These are phyloP conservation scores for Lasioglossum leucozonium DNA, from an alignment of 2,888 invertebrate genomes.

Conservation along the genomic window DNA sequence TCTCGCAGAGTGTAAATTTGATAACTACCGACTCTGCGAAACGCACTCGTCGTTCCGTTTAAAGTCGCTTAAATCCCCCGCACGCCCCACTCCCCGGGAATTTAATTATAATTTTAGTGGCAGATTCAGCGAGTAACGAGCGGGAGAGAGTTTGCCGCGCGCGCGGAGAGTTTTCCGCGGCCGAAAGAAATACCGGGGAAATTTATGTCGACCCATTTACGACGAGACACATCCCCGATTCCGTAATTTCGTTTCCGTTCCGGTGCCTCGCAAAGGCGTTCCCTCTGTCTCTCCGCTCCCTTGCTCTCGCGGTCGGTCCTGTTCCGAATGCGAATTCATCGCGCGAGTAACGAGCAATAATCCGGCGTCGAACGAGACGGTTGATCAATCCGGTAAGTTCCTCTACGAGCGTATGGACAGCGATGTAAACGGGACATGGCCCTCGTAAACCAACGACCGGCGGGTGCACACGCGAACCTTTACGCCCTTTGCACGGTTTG, in stretches of 20 bases:
- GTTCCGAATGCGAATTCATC: background rate
- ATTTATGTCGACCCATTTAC: slow-evolving; percentile 15
- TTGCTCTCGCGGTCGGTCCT: background rate
- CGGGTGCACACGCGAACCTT: slow-evolving; percentile 39
- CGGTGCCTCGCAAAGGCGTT: background rate
- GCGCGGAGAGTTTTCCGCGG: slow-evolving; percentile 20
- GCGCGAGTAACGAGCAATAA: slow-evolving; percentile 13
- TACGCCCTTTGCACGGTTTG: slow-evolving; percentile 55
- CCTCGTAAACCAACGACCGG: slow-evolving; percentile 55
- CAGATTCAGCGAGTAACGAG: slow-evolving; percentile 25
- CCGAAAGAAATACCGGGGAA: slow-evolving; percentile 22
- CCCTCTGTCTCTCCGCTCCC: background rate
- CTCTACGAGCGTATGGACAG: background rate
- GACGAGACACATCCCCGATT: slow-evolving; percentile 16
- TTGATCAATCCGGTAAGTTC: slow-evolving; percentile 4
- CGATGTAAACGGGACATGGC: slow-evolving; percentile 30
- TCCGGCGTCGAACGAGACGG: background rate
- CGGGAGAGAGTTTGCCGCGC: slow-evolving; percentile 3
- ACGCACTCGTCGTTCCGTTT: slow-evolving; percentile 29
- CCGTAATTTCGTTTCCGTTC: slow-evolving; percentile 2
- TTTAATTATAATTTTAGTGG: slow-evolving; percentile 48
- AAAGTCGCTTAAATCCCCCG: slow-evolving; percentile 32
- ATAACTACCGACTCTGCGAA: slow-evolving; percentile 31
- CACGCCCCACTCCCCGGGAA: background rate
- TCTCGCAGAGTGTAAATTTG: slow-evolving; percentile 43